phyloP scores from a whole-genome alignment of 2,888 invertebrate genomes.

The Kryphioiulus occultus region DNA sequence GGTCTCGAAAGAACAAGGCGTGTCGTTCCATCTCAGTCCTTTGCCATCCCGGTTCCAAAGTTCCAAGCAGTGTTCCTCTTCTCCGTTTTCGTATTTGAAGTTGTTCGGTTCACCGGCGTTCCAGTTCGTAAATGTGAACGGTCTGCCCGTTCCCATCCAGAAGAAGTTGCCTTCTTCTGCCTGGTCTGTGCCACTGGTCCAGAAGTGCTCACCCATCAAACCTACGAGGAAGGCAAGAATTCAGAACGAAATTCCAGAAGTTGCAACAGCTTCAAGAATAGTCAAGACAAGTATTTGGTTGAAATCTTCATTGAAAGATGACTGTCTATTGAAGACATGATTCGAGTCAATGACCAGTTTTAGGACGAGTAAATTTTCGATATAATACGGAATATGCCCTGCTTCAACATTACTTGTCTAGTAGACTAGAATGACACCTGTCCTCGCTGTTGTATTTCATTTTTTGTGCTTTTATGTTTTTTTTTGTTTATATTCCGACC shows the following conservation, averaged over 20 bases:
- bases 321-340: no score
- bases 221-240: conserved; percentile 63
- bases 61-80: conserved; percentile 90
- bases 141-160: conserved; percentile 91
- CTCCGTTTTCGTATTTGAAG: conserved; percentile 89
- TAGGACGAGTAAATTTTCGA: no score
- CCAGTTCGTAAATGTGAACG: conserved; percentile 88
- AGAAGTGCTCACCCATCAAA: conserved; percentile 88
- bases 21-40: conserved; percentile 92
- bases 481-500: no score
- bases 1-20: conserved; percentile 91
- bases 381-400: no score
- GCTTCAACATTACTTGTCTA: no score
- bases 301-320: neutral
- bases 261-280: neutral
- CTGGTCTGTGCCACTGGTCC: conserved; percentile 90
- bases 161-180: conserved; percentile 91
- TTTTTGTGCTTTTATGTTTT: no score
- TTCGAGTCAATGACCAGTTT: no score
- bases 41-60: conserved; percentile 92
- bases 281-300: neutral
- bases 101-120: conserved; percentile 94
- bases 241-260: conserved; percentile 12
- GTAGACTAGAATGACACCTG: no score
- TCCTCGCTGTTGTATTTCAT: no score